Conservation (phyloP, 2,113 vertebrate genomes). For the Campylorhamphus procurvoides region DNA sequence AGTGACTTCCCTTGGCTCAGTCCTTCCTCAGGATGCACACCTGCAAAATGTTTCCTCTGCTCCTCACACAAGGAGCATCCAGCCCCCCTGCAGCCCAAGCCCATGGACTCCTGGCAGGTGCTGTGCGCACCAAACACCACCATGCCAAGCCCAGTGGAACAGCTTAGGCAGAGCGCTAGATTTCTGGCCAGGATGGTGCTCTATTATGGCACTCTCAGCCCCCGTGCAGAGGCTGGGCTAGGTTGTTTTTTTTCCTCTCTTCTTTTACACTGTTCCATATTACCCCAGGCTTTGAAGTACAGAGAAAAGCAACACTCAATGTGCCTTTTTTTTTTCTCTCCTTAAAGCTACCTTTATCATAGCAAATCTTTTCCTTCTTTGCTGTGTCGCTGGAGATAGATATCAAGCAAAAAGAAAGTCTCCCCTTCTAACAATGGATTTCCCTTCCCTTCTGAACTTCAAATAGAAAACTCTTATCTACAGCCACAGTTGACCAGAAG, state of each 20-base stretch:
- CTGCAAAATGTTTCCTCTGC: neutral
- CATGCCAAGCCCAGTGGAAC: neutral
- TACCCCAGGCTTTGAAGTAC: slow-evolving; percentile 69
- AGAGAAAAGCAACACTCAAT: slow-evolving; percentile 69
- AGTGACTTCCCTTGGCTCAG: neutral
- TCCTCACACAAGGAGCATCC: neutral
- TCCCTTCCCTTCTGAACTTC: slow-evolving; percentile 76
- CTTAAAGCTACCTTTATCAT: slow-evolving; percentile 67
- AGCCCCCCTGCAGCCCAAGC: neutral
- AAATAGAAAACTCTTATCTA: slow-evolving; percentile 74
- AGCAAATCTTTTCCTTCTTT: slow-evolving; percentile 66
- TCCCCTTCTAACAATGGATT: slow-evolving; percentile 73
- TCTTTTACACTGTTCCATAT: slow-evolving; percentile 59
- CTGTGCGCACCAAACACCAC: neutral
- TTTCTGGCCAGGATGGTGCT: slow-evolving; percentile 2
- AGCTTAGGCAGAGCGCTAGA: neutral
- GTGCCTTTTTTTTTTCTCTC: slow-evolving; percentile 10
- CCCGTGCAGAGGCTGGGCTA: neutral
- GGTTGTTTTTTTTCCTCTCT: neutral
- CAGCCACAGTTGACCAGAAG: slow-evolving; percentile 73
- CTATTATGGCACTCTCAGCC: neutral
- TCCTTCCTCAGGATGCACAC: neutral
- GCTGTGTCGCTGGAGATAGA: slow-evolving; percentile 66
- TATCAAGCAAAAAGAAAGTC: slow-evolving; percentile 72
- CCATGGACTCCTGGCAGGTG: neutral